Percentiles rank a stretch among this genome's conserved stretches.
Conservation (phyloP, 2,888 invertebrate genomes). For the Oegoconia quadripuncta region DNA sequence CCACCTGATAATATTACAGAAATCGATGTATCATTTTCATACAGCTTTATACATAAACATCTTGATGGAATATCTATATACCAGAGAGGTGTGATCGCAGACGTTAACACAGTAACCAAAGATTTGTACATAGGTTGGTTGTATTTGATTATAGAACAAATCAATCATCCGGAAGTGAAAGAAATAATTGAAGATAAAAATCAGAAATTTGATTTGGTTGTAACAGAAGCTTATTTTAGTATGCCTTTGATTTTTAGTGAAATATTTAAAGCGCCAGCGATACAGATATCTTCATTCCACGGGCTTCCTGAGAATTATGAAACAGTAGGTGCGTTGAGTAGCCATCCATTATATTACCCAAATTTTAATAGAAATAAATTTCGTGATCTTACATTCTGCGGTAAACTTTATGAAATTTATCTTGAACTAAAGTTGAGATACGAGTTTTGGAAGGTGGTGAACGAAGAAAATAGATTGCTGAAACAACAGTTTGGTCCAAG, state of each 20-base stretch:
- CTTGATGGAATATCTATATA: background rate
- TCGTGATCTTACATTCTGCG: conserved; percentile 18
- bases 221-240: conserved; percentile 27
- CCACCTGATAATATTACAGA: conserved; percentile 20
- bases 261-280: conserved; percentile 30
- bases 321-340: conserved; percentile 25
- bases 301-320: conserved; percentile 24
- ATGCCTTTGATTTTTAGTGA: conserved; percentile 26
- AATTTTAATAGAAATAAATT: conserved; percentile 21
- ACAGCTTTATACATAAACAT: conserved; percentile 15
- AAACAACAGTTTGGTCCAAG: conserved; percentile 28
- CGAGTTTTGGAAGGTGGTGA: conserved; percentile 9
- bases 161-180: too few species aligned
- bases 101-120: background rate
- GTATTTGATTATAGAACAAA: too few species aligned
- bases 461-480: conserved; percentile 23
- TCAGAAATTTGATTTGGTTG: conserved; percentile 34
- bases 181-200: conserved; percentile 27
- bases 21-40: conserved; percentile 24
- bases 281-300: conserved; percentile 29
- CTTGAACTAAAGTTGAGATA: conserved; percentile 21
- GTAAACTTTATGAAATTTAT: conserved; percentile 23
- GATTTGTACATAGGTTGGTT: background rate
- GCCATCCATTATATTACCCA: conserved; percentile 29
- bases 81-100: background rate